These are phyloP conservation scores for Atrichornis clamosus DNA, from an alignment of 2,113 vertebrate species.

Conservation along the genomic window DNA sequence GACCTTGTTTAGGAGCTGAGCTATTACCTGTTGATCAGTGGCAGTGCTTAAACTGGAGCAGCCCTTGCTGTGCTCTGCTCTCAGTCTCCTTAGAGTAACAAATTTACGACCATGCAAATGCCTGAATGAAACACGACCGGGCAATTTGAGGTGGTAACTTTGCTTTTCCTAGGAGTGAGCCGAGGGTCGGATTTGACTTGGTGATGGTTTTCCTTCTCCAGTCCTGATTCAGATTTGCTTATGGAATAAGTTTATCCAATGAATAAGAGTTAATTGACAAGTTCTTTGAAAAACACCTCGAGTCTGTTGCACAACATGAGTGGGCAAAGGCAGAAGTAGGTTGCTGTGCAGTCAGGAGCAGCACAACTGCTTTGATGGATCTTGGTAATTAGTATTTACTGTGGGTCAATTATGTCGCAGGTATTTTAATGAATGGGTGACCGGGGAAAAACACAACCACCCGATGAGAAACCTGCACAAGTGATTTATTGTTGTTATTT, in stretches of 20 bases:
- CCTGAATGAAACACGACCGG: background rate
- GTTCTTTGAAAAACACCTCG: background rate
- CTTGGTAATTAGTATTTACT: conserved; percentile 74
- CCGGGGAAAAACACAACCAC: conserved; percentile 51
- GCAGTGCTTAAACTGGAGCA: background rate
- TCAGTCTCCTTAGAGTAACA: background rate
- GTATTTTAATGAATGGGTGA: conserved; percentile 74
- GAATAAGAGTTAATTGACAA: background rate
- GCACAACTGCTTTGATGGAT: conserved; percentile 63
- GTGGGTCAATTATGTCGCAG: conserved; percentile 59
- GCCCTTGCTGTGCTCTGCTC: background rate
- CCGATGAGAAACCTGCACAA: conserved; percentile 61
- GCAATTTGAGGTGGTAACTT: background rate
- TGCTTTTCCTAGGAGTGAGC: background rate
- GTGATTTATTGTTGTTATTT: conserved; percentile 48
- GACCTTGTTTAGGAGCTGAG: background rate
- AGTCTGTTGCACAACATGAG: conserved; percentile 33
- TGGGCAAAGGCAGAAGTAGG: conserved; percentile 35
- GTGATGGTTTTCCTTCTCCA: background rate
- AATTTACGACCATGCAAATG: background rate
- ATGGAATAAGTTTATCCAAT: background rate
- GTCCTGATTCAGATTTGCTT: background rate
- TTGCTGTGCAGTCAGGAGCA: conserved; percentile 55
- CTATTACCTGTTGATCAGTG: background rate
- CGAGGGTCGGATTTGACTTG: background rate